Evolutionary conservation across 2,113 vertebrate species (phyloP).

Genomic region (Trematomus loennbergii): DNA sequence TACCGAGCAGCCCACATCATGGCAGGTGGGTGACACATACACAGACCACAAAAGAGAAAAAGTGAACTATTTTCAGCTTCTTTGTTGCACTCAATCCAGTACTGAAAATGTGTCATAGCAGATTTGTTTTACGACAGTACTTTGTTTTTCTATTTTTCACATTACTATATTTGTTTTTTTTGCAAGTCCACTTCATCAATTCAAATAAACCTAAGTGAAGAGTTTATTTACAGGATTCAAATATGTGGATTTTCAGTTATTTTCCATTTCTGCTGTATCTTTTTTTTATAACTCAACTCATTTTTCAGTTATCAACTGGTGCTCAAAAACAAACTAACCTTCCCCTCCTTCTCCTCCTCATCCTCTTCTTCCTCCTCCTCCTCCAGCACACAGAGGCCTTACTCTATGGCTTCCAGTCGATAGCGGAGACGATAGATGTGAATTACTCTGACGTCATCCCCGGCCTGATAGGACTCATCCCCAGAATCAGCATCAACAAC

Average conservation of each 20-base stretch:
- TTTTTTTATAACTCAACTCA: not conserved
- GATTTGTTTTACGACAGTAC: not conserved
- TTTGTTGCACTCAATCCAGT: not conserved
- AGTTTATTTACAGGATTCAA: not conserved
- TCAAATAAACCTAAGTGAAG: not conserved
- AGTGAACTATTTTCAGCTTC: conserved; percentile 14
- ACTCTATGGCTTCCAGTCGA: conserved; percentile 98
- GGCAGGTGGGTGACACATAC: conserved; percentile 90
- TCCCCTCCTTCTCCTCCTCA: not conserved
- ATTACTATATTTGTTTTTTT: not conserved
- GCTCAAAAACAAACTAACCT: not conserved
- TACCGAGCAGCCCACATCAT: conserved; percentile 92
- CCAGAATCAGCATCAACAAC: conserved; percentile 97
- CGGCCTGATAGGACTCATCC: conserved; percentile 97
- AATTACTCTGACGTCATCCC: conserved; percentile 99
- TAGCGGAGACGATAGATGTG: conserved; percentile 97
- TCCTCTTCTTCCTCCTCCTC: conserved; percentile 25
- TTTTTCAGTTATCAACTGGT: not conserved
- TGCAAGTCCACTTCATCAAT: not conserved
- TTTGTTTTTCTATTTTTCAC: not conserved
- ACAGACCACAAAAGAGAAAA: conserved; percentile 8
- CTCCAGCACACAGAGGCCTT: conserved; percentile 96
- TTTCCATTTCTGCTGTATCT: not conserved
- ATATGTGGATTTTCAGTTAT: not conserved
- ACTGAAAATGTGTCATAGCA: conserved; percentile 17